These are phyloP conservation scores for Galbula dea DNA, from an alignment of 2,113 vertebrate genomes.

Conservation along the genomic window DNA sequence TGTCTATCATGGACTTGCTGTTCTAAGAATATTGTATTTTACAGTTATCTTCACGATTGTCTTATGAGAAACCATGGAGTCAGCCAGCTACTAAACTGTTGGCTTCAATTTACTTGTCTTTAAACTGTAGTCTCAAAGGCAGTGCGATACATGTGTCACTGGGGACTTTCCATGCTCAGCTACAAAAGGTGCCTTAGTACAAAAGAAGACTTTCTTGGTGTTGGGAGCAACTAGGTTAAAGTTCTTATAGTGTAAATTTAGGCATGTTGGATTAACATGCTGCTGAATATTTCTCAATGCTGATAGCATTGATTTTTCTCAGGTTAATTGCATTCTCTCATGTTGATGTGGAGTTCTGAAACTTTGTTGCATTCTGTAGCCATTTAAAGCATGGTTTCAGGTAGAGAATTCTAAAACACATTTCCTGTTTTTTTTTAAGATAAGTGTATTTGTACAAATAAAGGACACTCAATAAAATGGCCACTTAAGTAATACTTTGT, in stretches of 20 bases:
- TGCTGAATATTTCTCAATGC: not conserved
- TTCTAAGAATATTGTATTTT: not conserved
- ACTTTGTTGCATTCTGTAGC: not conserved
- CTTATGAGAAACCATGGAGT: not conserved
- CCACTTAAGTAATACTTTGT: not conserved
- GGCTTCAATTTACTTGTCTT: not conserved
- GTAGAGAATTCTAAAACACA: not conserved
- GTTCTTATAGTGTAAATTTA: not conserved
- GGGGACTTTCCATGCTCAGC: not conserved
- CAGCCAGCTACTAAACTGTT: not conserved
- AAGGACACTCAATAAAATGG: not conserved
- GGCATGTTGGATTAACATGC: rapidly evolving
- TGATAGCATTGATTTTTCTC: not conserved
- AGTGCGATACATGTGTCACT: rapidly evolving
- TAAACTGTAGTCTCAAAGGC: not conserved
- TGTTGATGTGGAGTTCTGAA: not conserved
- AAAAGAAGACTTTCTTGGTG: not conserved
- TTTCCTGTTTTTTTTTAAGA: not conserved
- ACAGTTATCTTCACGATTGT: not conserved
- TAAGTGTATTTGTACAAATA: not conserved
- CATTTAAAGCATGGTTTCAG: not conserved
- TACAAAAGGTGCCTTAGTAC: not conserved
- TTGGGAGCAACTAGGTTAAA: not conserved
- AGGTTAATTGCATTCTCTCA: not conserved
- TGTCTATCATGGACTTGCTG: not conserved